phyloP scores from a whole-genome alignment of 2,113 vertebrate genomes.

The Hassar affinis region DNA sequence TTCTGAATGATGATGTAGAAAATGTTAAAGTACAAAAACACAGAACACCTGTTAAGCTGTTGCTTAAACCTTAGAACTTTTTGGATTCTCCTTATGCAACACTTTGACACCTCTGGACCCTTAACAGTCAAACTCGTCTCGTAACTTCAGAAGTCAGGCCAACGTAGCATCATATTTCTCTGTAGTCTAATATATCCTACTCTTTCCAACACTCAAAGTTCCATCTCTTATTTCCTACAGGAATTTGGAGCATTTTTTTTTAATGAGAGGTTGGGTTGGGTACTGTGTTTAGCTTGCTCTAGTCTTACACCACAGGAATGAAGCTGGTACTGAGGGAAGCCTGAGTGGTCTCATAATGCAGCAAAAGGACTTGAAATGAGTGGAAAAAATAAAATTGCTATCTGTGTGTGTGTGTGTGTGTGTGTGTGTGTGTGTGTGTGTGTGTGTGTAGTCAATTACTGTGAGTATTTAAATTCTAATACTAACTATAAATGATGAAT shows the following conservation, averaged over 20 bases:
- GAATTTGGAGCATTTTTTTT: constrained; percentile 35
- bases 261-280: constrained; percentile 36
- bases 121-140: neutral
- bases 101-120: neutral
- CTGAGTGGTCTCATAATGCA: constrained; percentile 14
- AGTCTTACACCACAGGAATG: constrained; percentile 49
- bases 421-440: too few species aligned
- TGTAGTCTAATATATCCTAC: neutral
- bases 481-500: neutral
- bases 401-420: neutral
- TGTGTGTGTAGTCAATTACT: neutral
- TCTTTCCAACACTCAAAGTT: neutral
- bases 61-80: neutral
- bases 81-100: neutral
- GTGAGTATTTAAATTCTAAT: neutral
- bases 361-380: neutral
- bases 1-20: neutral
- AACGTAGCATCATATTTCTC: neutral
- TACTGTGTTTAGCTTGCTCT: constrained; percentile 41
- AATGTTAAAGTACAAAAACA: neutral
- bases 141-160: neutral
- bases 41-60: neutral
- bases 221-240: constrained; percentile 36
- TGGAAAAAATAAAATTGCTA: neutral
- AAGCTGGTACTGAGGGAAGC: constrained; percentile 7